phyloP scores from a whole-genome alignment of 2,113 vertebrate species.

The Edolisoma coerulescens region DNA sequence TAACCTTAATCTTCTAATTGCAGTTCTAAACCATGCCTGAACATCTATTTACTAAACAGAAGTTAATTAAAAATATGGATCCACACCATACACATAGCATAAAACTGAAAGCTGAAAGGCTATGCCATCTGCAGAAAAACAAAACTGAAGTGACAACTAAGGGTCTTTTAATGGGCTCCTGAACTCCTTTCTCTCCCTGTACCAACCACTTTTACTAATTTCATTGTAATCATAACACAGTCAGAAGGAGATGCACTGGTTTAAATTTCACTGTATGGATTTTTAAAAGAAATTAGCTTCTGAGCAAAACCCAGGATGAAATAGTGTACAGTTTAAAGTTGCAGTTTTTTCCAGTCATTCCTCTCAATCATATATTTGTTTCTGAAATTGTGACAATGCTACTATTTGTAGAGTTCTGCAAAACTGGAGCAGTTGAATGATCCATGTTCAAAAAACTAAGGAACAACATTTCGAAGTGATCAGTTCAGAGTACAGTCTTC shows the following conservation, averaged over 20 bases:
- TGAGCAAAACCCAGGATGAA: background rate
- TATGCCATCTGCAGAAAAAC: background rate
- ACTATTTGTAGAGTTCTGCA: background rate
- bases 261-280: background rate
- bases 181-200: background rate
- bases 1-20: constrained; percentile 57
- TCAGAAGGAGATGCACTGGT: background rate
- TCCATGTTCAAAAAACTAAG: background rate
- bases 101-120: background rate
- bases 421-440: background rate
- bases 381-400: background rate
- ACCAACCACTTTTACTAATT: background rate
- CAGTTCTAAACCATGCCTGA: constrained; percentile 51
- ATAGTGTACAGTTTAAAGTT: background rate
- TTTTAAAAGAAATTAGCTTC: background rate
- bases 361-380: background rate
- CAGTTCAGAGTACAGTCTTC: background rate
- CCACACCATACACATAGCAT: background rate
- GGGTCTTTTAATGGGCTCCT: background rate
- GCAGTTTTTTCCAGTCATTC: background rate
- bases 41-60: constrained; percentile 64
- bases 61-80: constrained; percentile 73
- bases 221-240: background rate
- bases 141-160: background rate
- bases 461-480: accelerated